A percentile compares a stretch with the other conserved stretches of the same genome.
Evolutionary conservation across 2,888 invertebrate genomes (phyloP).

Genomic region (Arrhopalites spinosus): DNA sequence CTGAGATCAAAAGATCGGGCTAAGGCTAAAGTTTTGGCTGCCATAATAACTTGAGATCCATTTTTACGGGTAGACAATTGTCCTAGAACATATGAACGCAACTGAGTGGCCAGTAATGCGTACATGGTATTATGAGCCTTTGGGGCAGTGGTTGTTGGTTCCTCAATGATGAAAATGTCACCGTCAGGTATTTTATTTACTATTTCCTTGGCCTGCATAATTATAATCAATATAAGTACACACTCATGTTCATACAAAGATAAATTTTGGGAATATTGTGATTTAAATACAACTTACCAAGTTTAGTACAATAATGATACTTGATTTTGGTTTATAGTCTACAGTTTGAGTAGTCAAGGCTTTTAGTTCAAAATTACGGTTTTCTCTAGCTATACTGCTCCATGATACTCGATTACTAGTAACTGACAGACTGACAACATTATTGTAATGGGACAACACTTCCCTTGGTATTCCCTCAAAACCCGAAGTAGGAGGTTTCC

Average conservation of each 20-base stretch:
- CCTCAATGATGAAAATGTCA: slow-evolving; percentile 48
- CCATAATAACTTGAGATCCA: slow-evolving; percentile 30
- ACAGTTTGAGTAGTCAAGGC: slow-evolving; percentile 24
- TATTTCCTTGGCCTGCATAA: slow-evolving; percentile 41
- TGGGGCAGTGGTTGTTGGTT: slow-evolving; percentile 37
- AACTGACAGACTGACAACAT: slow-evolving; percentile 42
- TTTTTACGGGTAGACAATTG: slow-evolving; percentile 34
- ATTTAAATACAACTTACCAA: too few species aligned
- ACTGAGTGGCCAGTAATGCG: slow-evolving; percentile 43
- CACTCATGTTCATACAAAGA: too few species aligned
- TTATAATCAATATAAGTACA: neutral
- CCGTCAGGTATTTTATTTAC: slow-evolving; percentile 40
- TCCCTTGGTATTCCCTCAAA: too few species aligned
- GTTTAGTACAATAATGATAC: slow-evolving; percentile 37
- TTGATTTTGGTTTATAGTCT: slow-evolving; percentile 36
- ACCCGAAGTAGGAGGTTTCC: too few species aligned
- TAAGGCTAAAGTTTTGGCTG: slow-evolving; percentile 45
- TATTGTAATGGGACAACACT: too few species aligned
- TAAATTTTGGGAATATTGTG: too few species aligned
- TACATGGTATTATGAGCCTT: slow-evolving; percentile 38
- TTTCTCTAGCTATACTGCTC: slow-evolving; percentile 34
- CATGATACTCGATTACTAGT: slow-evolving; percentile 40
- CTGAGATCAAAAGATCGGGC: slow-evolving; percentile 47
- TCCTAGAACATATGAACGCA: slow-evolving; percentile 46
- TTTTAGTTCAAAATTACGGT: slow-evolving; percentile 24